Evolutionary conservation across 2,888 invertebrate genomes (phyloP), one percentile per base, ranked within the genome.

Genomic region (Torymus tubicola): DNA sequence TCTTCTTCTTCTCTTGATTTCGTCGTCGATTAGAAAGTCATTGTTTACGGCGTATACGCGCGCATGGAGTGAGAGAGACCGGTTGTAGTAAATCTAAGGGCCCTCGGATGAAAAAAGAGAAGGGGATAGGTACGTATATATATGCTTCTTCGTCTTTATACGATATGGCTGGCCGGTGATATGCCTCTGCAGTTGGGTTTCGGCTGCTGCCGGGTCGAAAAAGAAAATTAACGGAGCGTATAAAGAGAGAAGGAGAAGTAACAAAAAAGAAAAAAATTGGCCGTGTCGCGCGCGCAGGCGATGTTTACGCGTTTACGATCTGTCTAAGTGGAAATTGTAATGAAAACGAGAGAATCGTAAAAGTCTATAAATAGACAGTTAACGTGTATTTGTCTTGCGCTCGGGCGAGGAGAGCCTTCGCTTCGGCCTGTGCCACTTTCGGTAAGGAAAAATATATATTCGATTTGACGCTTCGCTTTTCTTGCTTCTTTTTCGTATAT

Each of bases 1-100:
- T 69, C 24, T 13, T 60, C 24, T 71, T 42, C 61, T 11, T 50
- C 52, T 57, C 57, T 57, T 12, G 42, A 4, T 53, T 70, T 58
- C 50, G 52, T 76, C 63, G 42, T 73, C 77, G 70, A 84, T 85
- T 86, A 86, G 85, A 86, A 86, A 86, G 85, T 86, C 84, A 86
- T 87, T 87, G 85, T 87, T 87, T 84, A 85, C 77, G 86, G 82
- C 81, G 64, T 76, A 78, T 78, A 80, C 69, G 64, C 60, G 70
- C 21, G 21, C 21, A 2, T 1, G 8, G 42, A 42, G 42, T 42
- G 42, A 42, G 31, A 31, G 31, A 31, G 84, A 86, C 84, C 84
- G 85, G 84, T 85, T 71, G 31, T 73, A 16, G 2, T n/a, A 21
- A 2, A 55, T 18, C 60, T 80, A 74, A 42, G 60, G 55, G 42